Evolutionary conservation across 2,113 vertebrate genomes (phyloP).

Genomic region (Eupsittula cactorum): DNA sequence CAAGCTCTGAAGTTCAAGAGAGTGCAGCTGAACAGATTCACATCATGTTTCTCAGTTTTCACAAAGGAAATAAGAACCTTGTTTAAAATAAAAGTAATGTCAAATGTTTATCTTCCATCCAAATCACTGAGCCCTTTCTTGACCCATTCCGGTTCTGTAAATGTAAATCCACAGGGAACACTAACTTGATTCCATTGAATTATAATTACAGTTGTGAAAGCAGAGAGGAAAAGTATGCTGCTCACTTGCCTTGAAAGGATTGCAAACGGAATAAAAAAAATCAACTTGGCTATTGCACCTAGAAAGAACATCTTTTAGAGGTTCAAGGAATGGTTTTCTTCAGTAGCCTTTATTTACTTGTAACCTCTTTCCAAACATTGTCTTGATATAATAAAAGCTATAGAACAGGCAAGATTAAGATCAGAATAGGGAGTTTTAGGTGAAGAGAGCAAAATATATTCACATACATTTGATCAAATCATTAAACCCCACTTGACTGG

Average conservation of each 20-base stretch:
- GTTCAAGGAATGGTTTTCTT: not conserved
- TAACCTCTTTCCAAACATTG: not conserved
- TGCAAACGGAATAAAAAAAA: not conserved
- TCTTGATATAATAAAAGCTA: not conserved
- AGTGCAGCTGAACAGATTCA: not conserved
- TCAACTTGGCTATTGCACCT: not conserved
- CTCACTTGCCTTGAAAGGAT: not conserved
- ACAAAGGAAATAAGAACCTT: not conserved
- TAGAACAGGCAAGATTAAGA: not conserved
- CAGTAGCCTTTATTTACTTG: not conserved
- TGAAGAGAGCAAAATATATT: not conserved
- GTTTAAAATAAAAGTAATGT: not conserved
- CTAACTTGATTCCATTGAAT: not conserved
- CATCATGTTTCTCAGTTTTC: not conserved
- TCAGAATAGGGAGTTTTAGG: not conserved
- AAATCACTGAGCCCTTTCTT: not conserved
- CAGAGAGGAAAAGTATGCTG: not conserved
- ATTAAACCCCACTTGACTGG: not conserved
- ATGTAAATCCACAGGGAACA: not conserved
- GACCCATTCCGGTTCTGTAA: not conserved
- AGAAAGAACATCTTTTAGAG: not conserved
- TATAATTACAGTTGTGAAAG: not conserved
- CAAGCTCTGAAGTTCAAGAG: not conserved
- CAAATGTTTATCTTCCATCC: not conserved
- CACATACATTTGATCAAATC: not conserved